phyloP scores from a whole-genome alignment of 92 coral and sea anemone genomes.

The Epizoanthus stellaris region DNA sequence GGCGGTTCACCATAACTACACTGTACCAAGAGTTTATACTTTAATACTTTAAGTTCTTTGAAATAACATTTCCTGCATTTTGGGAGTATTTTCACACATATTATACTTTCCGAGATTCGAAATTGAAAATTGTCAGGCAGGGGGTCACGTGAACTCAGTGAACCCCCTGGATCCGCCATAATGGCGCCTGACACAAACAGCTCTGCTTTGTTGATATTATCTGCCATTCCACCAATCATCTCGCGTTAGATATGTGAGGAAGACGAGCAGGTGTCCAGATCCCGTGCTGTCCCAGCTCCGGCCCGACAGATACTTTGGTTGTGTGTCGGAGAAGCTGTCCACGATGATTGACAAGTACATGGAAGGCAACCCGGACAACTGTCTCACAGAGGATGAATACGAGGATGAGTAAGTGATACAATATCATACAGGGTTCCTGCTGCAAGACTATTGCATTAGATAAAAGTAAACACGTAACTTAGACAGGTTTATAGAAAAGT shows the following conservation, averaged over 20 bases:
- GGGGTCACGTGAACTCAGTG: no score
- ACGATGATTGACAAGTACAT: constrained; percentile 66
- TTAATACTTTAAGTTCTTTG: no score
- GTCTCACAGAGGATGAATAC: constrained; percentile 64
- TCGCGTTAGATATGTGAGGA: constrained; percentile 60
- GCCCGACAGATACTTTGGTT: constrained; percentile 87
- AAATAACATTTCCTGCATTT: no score
- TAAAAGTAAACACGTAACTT: not conserved
- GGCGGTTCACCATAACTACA: no score
- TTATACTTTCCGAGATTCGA: no score
- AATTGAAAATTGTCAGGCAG: no score
- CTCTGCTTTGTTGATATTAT: no score
- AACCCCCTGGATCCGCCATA: no score
- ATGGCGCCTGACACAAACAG: no score
- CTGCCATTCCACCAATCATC: not conserved
- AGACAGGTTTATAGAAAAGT: not conserved
- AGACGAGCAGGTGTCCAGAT: constrained; percentile 66
- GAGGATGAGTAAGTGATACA: constrained; percentile 45
- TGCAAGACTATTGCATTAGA: not conserved
- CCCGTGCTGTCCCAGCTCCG: constrained; percentile 87
- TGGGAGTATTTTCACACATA: no score
- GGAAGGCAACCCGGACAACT: constrained; percentile 76
- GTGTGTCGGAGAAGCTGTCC: constrained; percentile 84
- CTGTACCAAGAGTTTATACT: no score
- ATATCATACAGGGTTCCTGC: not conserved